Evolutionary conservation across 1,140 invertebrate species (phyloP).

Genomic region (Alviniconcha marisindica): DNA sequence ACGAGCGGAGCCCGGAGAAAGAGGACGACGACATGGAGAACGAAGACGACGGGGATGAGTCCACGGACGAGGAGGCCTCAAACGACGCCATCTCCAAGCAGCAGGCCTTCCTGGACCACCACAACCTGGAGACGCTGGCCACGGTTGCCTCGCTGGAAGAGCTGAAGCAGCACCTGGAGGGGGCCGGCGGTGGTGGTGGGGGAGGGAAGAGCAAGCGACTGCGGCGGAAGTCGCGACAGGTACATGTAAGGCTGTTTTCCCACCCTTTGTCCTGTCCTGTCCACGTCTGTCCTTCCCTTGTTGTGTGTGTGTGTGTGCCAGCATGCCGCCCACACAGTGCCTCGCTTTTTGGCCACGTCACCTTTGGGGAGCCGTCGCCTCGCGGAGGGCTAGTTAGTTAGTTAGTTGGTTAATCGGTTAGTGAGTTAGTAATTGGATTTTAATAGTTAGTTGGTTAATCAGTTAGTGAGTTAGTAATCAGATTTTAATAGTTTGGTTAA

Average conservation of each 20-base stretch:
- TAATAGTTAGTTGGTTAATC: no score
- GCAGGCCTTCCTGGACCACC: constrained; percentile 33
- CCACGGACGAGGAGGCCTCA: constrained; percentile 35
- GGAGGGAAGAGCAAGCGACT: constrained; percentile 64
- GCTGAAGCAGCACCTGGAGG: constrained; percentile 44
- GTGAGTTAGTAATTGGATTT: no score
- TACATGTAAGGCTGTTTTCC: constrained; percentile 41
- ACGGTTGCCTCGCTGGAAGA: constrained; percentile 60
- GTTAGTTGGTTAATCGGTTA: no score
- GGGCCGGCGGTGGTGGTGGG: constrained; percentile 25
- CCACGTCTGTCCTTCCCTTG: constrained; percentile 1
- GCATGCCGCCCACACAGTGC: constrained; percentile 17
- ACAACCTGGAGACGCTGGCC: constrained; percentile 67
- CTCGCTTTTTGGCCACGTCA: no score
- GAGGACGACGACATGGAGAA: constrained; percentile 36
- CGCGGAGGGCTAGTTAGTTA: no score
- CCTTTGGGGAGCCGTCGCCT: no score
- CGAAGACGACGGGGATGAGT: background rate
- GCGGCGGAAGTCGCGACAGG: constrained; percentile 72
- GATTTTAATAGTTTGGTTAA: no score
- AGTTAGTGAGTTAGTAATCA: no score
- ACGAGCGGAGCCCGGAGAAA: constrained; percentile 44
- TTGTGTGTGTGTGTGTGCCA: background rate
- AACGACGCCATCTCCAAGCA: constrained; percentile 38
- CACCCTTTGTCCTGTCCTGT: background rate